These are phyloP conservation scores for Teleopsis dalmanni DNA, from an alignment of 1,140 invertebrate genomes.

Conservation along the genomic window DNA sequence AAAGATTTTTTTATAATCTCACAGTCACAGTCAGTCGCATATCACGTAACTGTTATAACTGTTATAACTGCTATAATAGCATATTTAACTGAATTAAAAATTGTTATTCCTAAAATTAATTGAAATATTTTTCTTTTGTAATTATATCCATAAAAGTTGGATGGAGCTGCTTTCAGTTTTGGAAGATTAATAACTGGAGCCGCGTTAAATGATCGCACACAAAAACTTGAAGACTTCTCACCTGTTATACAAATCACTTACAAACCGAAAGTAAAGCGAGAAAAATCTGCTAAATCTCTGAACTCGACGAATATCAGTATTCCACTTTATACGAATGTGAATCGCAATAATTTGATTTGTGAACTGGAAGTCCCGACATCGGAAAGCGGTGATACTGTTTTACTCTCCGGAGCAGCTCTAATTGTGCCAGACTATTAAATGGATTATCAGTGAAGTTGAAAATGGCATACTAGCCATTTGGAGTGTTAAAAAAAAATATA, in stretches of 20 bases:
- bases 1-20: too few species aligned
- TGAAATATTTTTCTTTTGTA: too few species aligned
- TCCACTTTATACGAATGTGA: constrained; percentile 29
- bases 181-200: constrained; percentile 9
- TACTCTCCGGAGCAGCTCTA: constrained; percentile 35
- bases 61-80: too few species aligned
- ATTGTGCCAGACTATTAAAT: constrained; percentile 33
- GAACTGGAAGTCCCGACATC: constrained; percentile 23
- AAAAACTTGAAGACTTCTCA: constrained; percentile 10
- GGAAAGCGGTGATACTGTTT: constrained; percentile 21
- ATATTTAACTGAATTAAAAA: too few species aligned
- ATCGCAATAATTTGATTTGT: constrained; percentile 29
- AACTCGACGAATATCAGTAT: constrained; percentile 10
- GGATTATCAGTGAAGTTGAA: background rate
- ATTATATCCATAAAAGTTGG: constrained; percentile 11
- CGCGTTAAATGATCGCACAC: background rate
- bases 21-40: too few species aligned
- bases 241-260: constrained; percentile 10
- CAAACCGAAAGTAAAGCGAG: background rate
- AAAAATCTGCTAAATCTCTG: background rate
- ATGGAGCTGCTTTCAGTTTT: constrained; percentile 15
- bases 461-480: too few species aligned
- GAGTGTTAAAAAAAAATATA: too few species aligned
- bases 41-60: too few species aligned
- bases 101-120: too few species aligned